A percentile compares a stretch with the other conserved stretches of the same genome.
phyloP scores from a whole-genome alignment of 2,797 vertebrate species.

The Halcyon badia region DNA sequence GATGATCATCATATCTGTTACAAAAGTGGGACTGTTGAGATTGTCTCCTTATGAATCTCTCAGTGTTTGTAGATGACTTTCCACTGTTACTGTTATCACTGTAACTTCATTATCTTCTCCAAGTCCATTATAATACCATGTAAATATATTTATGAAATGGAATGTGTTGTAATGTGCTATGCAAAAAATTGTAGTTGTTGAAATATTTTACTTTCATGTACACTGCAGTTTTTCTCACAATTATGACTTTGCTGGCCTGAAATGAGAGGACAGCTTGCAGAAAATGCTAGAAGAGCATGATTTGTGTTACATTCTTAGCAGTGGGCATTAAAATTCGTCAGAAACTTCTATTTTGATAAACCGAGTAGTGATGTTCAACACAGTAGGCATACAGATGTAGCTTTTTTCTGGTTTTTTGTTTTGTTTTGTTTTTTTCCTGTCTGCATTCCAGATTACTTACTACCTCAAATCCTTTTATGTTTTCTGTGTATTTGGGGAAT shows the following conservation, averaged over 20 bases:
- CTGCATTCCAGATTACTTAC: background rate
- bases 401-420: background rate
- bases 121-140: conserved; percentile 27
- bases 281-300: conserved; percentile 56
- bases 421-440: background rate
- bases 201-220: conserved; percentile 60
- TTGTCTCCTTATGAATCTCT: conserved; percentile 32
- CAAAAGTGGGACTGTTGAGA: background rate
- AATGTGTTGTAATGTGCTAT: conserved; percentile 43
- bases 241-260: conserved; percentile 47
- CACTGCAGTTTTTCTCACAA: conserved; percentile 27
- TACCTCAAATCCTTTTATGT: conserved; percentile 9
- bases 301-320: conserved; percentile 39
- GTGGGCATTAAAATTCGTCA: conserved; percentile 19
- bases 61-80: conserved; percentile 49
- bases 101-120: conserved; percentile 43
- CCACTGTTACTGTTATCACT: conserved; percentile 6
- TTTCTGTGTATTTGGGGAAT: conserved; percentile 31
- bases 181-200: conserved; percentile 43
- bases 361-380: conserved; percentile 24
- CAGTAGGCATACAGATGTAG: conserved; percentile 18
- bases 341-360: conserved; percentile 26
- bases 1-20: conserved; percentile 34
- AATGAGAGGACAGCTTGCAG: conserved; percentile 59
- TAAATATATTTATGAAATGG: conserved; percentile 54